Conservation (phyloP, 2,113 vertebrate genomes). For the Pterophyllum scalare region DNA sequence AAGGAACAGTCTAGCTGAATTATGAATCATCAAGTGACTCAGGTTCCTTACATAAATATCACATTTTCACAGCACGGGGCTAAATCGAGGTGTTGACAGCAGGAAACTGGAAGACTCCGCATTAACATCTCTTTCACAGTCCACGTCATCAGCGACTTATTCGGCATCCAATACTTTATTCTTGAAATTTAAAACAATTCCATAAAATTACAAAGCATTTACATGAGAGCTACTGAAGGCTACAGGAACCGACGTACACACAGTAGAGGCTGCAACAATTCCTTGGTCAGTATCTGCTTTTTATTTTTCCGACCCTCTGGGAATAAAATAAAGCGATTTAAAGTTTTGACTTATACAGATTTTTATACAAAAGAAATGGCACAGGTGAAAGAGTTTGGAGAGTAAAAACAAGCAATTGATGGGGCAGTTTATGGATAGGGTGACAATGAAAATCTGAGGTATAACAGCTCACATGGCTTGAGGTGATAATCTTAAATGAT, state of each 20-base stretch:
- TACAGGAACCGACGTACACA: constrained; percentile 22
- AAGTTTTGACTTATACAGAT: constrained; percentile 9
- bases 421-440: constrained; percentile 40
- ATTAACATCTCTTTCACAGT: constrained; percentile 3
- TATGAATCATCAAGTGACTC: constrained; percentile 29
- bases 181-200: constrained; percentile 77
- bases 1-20: constrained; percentile 25
- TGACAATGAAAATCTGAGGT: constrained; percentile 60
- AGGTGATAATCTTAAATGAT: constrained; percentile 42
- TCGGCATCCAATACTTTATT: constrained; percentile 64
- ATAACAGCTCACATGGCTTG: constrained; percentile 48
- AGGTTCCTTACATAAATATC: constrained; percentile 36
- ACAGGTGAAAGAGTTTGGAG: constrained; percentile 44
- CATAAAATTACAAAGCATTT: constrained; percentile 63
- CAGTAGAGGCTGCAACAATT: constrained; percentile 37
- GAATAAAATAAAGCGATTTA: constrained; percentile 31
- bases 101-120: background rate
- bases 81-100: constrained; percentile 13
- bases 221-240: constrained; percentile 44
- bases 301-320: constrained; percentile 10
- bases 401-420: constrained; percentile 37
- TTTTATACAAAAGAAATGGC: constrained; percentile 62
- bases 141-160: background rate
- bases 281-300: constrained; percentile 15
- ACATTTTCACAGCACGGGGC: constrained; percentile 12